Conservation (phyloP, 2,113 vertebrate species). For the Spilogale gracilis region DNA sequence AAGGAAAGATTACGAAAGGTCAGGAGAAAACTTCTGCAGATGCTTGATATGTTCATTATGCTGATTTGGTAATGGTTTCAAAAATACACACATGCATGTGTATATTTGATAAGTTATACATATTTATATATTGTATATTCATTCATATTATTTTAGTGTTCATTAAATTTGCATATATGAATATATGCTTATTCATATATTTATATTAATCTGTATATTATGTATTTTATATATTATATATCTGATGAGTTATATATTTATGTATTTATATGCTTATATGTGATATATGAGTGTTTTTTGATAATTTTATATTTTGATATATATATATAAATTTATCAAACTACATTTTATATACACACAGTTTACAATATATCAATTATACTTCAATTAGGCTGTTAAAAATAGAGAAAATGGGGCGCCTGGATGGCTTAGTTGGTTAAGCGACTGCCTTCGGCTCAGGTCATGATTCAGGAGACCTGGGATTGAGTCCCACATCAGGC, state of each 20-base stretch:
- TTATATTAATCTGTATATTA: background rate
- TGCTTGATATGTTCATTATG: background rate
- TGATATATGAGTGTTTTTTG: background rate
- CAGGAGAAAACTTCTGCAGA: background rate
- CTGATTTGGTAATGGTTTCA: background rate
- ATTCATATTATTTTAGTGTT: background rate
- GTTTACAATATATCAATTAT: background rate
- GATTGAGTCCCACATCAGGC: too few relatives aligned
- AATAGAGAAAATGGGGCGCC: background rate
- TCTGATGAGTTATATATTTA: background rate
- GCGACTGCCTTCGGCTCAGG: too few relatives aligned
- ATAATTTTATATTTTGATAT: background rate
- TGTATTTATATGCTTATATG: background rate
- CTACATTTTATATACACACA: background rate
- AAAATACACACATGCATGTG: background rate
- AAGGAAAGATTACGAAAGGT: background rate
- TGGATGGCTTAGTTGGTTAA: too few relatives aligned
- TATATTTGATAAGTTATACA: background rate
- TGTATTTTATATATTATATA: background rate
- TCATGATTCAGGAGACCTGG: too few relatives aligned
- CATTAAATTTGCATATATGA: too few relatives aligned
- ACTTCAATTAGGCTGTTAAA: background rate
- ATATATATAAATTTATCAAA: background rate
- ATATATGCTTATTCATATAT: too few relatives aligned
- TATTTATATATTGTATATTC: background rate